phyloP scores from a whole-genome alignment of 2,113 vertebrate species.

The Centropus unirufus region DNA sequence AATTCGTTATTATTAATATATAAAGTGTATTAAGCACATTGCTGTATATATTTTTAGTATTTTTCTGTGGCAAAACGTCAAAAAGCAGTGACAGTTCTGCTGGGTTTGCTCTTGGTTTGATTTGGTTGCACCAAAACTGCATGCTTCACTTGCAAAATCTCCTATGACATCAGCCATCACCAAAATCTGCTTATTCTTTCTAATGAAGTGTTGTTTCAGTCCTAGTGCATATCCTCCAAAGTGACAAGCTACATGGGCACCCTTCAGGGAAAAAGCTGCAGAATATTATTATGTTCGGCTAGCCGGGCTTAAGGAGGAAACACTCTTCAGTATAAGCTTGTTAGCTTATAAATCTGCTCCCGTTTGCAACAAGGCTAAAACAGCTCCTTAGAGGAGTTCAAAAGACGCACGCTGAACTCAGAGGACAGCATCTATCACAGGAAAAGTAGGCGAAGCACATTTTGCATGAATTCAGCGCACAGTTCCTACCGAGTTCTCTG shows the following conservation, averaged over 20 bases:
- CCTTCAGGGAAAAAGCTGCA: slow-evolving; percentile 43
- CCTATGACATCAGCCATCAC: slow-evolving; percentile 16
- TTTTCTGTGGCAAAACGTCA: background rate
- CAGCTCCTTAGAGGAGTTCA: slow-evolving; percentile 4
- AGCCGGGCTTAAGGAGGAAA: slow-evolving; percentile 34
- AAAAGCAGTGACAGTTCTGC: background rate
- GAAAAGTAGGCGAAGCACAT: background rate
- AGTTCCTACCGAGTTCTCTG: background rate
- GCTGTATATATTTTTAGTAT: background rate
- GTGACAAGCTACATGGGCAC: slow-evolving; percentile 36
- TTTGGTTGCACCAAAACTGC: slow-evolving; percentile 2
- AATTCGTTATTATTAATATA: background rate
- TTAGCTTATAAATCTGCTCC: slow-evolving; percentile 15
- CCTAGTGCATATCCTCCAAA: background rate
- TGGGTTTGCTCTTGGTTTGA: background rate
- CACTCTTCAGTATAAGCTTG: slow-evolving; percentile 12
- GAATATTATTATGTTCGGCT: slow-evolving; percentile 24
- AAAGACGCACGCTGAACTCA: background rate
- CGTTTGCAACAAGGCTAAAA: background rate
- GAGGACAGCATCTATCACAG: background rate
- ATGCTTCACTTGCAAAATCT: slow-evolving; percentile 13
- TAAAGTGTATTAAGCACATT: background rate
- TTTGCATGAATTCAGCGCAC: background rate
- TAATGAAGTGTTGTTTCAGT: slow-evolving; percentile 19
- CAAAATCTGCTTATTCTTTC: slow-evolving; percentile 57